Percentiles rank a stretch among this genome's conserved stretches.
These are phyloP conservation scores for Ochotona curzoniae DNA, from an alignment of 2,113 vertebrate genomes.

Conservation along the genomic window DNA sequence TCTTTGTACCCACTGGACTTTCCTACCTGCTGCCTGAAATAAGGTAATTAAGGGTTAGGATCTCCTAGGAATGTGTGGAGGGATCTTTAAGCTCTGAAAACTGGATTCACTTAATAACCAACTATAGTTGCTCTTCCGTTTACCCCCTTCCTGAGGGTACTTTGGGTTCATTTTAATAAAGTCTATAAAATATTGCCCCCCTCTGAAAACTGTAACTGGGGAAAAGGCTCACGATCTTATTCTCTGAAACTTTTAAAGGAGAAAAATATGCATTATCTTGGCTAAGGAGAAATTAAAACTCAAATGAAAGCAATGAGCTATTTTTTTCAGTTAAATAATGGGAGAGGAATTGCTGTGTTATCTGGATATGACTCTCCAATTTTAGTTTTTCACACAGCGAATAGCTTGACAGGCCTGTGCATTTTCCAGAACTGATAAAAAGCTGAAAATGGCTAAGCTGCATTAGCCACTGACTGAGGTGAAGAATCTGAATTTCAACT, in stretches of 20 bases:
- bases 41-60: slow-evolving; percentile 71
- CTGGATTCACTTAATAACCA: slow-evolving; percentile 62
- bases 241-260: slow-evolving; percentile 35
- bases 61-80: slow-evolving; percentile 55
- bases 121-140: background rate
- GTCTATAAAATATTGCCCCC: background rate
- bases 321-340: slow-evolving; percentile 25
- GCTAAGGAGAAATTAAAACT: slow-evolving; percentile 22
- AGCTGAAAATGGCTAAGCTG: background rate
- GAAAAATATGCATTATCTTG: background rate
- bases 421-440: background rate
- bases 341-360: background rate
- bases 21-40: slow-evolving; percentile 66
- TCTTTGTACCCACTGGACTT: slow-evolving; percentile 65
- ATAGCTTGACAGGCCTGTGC: background rate
- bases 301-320: background rate
- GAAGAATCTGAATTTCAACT: no score
- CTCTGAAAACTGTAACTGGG: background rate
- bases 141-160: background rate
- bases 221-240: background rate
- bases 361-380: background rate
- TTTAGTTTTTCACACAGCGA: background rate
- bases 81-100: slow-evolving; percentile 66
- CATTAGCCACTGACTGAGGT: background rate
- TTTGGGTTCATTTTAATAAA: slow-evolving; percentile 43